These are phyloP conservation scores for Leucophenga varia DNA, from an alignment of 1,140 invertebrate genomes.

Conservation along the genomic window DNA sequence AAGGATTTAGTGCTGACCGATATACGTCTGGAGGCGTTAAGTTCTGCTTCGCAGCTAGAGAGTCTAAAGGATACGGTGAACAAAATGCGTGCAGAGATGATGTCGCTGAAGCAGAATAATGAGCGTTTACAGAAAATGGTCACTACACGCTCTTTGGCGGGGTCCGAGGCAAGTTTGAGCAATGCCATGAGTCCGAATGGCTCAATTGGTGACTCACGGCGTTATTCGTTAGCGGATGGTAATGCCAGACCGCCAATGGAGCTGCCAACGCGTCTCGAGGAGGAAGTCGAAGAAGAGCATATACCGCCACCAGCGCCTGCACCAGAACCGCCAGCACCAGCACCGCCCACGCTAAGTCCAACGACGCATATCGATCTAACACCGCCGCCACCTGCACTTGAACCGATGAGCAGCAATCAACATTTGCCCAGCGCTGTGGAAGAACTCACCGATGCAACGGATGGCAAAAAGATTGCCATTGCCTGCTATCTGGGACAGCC, in stretches of 20 bases:
- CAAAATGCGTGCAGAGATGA: slow-evolving; percentile 96
- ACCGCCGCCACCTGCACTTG: slow-evolving; percentile 49
- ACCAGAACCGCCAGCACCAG: slow-evolving; percentile 50
- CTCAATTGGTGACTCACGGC: slow-evolving; percentile 50
- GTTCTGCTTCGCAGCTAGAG: slow-evolving; percentile 94
- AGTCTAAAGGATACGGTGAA: slow-evolving; percentile 94
- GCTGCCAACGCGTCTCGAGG: slow-evolving; percentile 58
- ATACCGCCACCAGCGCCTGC: slow-evolving; percentile 56
- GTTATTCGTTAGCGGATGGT: slow-evolving; percentile 57
- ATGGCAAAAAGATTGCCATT: slow-evolving; percentile 82
- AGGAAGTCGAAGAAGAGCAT: slow-evolving; percentile 59
- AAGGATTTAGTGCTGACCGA: slow-evolving; percentile 96
- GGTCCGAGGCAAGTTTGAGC: slow-evolving; percentile 75
- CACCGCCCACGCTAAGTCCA: slow-evolving; percentile 39
- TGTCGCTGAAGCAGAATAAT: slow-evolving; percentile 94
- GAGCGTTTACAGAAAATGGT: slow-evolving; percentile 88
- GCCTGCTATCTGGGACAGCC: slow-evolving; percentile 81
- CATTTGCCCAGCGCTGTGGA: slow-evolving; percentile 59
- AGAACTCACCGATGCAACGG: slow-evolving; percentile 73
- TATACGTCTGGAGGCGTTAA: slow-evolving; percentile 91
- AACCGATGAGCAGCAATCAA: slow-evolving; percentile 39
- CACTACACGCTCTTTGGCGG: slow-evolving; percentile 76
- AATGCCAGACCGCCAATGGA: slow-evolving; percentile 53
- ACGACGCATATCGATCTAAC: slow-evolving; percentile 52
- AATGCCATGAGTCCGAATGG: slow-evolving; percentile 63